Evolutionary conservation across 2,888 invertebrate genomes (phyloP).

Genomic region (Cybosia mesomella): DNA sequence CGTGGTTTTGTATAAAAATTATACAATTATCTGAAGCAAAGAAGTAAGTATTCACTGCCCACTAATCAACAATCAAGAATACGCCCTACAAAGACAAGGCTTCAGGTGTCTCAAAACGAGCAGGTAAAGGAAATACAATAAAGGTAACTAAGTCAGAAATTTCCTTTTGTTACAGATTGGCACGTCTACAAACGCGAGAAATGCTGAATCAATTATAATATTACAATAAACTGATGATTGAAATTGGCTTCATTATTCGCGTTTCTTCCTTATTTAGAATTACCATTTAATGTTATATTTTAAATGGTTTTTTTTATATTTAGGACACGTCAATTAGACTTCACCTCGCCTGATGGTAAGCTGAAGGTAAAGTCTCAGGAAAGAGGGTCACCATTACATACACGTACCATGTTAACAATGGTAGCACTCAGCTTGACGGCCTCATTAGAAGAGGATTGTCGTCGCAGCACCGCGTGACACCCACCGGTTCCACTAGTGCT

Average conservation of each 20-base stretch:
- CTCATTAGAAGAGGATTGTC: too few relatives aligned
- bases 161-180: constrained; percentile 71
- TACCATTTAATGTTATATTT: not conserved
- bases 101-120: not conserved
- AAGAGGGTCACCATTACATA: too few relatives aligned
- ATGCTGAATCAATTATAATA: constrained; percentile 56
- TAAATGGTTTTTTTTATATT: not conserved
- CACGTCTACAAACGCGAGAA: constrained; percentile 70
- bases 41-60: not conserved
- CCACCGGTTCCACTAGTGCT: too few relatives aligned
- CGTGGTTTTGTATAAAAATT: too few relatives aligned
- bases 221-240: constrained; percentile 19
- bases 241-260: constrained; percentile 14
- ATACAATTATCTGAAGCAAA: not conserved
- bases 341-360: too few relatives aligned
- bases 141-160: constrained; percentile 3
- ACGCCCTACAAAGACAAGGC: not conserved
- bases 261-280: not conserved
- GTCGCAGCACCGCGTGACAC: too few relatives aligned
- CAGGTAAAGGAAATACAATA: not conserved
- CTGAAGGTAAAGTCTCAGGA: too few relatives aligned
- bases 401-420: too few relatives aligned
- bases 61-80: not conserved
- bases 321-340: too few relatives aligned
- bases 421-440: too few relatives aligned